phyloP scores from a whole-genome alignment of 2,888 invertebrate genomes.

The Meghimatium bilineatum region DNA sequence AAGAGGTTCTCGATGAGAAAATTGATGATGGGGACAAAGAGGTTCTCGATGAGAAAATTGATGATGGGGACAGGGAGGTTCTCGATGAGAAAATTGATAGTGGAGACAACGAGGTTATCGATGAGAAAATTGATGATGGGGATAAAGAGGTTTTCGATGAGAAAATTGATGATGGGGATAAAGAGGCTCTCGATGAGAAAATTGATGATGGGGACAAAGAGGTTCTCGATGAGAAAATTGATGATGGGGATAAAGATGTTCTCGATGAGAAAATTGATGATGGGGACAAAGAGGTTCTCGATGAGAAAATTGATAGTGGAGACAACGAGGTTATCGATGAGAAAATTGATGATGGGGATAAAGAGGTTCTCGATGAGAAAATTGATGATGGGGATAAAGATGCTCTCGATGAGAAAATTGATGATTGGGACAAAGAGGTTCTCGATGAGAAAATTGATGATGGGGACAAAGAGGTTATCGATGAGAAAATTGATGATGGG shows the following conservation, averaged over 20 bases:
- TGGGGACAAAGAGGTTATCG: neutral
- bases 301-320: neutral
- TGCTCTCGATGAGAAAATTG: too few relatives aligned
- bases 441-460: neutral
- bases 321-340: slow-evolving; percentile 1
- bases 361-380: too few relatives aligned
- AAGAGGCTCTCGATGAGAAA: neutral
- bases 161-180: neutral
- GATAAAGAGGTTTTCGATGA: neutral
- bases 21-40: neutral
- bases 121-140: too few relatives aligned
- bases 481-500: slow-evolving; percentile 16
- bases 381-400: neutral
- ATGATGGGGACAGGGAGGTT: too few relatives aligned
- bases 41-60: neutral
- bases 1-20: neutral
- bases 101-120: neutral
- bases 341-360: neutral
- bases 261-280: neutral
- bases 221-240: too few relatives aligned
- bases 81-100: too few relatives aligned
- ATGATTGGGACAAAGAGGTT: neutral
- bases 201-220: neutral
- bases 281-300: neutral
- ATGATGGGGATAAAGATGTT: too few relatives aligned